Conservation (phyloP, 2,113 vertebrate genomes). For the Pimephales promelas region DNA sequence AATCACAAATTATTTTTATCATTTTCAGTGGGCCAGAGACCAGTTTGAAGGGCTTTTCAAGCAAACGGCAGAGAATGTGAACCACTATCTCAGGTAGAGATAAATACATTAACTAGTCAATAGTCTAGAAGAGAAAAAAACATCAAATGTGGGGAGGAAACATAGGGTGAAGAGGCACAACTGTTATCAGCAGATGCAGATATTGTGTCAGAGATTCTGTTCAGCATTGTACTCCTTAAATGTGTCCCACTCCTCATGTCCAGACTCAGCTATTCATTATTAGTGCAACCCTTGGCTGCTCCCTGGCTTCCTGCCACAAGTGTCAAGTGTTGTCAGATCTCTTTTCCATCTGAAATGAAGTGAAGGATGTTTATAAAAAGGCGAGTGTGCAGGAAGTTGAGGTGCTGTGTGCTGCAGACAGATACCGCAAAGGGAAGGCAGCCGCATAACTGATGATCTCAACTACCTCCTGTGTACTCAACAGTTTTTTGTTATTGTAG, state of each 20-base stretch:
- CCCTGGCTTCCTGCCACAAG: slow-evolving; percentile 54
- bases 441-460: slow-evolving; percentile 26
- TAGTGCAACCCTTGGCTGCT: neutral
- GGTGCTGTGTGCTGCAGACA: slow-evolving; percentile 41
- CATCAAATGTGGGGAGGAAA: neutral
- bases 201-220: neutral
- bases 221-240: neutral
- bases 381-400: slow-evolving; percentile 33
- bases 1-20: neutral
- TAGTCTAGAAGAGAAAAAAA: neutral
- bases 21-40: slow-evolving; percentile 79
- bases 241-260: slow-evolving; percentile 5
- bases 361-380: slow-evolving; percentile 41
- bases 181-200: neutral
- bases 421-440: slow-evolving; percentile 45
- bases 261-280: neutral
- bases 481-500: neutral
- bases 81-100: slow-evolving; percentile 71
- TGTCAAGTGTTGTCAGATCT: slow-evolving; percentile 8
- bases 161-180: neutral
- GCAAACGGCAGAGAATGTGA: slow-evolving; percentile 73
- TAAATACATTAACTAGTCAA: neutral
- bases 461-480: slow-evolving; percentile 57
- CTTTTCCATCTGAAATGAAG: slow-evolving; percentile 21
- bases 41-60: slow-evolving; percentile 80